Evolutionary conservation across 2,797 vertebrate species (phyloP), one percentile per base, ranked within the genome.

Genomic region (Gambusia yucatana): DNA sequence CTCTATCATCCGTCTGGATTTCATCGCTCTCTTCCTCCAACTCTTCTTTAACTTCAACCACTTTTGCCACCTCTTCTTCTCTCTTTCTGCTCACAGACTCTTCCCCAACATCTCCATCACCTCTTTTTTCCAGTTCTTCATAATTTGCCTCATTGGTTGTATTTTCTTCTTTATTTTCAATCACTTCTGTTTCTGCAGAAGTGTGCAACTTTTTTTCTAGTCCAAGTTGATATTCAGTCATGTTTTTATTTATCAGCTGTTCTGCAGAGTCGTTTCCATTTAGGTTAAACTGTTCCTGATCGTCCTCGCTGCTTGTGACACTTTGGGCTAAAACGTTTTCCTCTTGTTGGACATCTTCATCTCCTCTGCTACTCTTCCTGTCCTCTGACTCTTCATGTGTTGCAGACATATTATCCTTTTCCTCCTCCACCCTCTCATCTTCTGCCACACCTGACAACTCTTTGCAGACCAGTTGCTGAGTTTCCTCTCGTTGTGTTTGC

Each of bases 341-440:
- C 63, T 39, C 17, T 65, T 65, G 33, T 22, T 3, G 36, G 36
- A 22, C 65, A 69, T 69, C 39, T 43, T 43, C 20, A 2, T 13
- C 65, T 69, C 11, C 39, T 43, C 10, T n/a, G 39, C 39, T 69
- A 3, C 39, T 43, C 65, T 69, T n/a, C 11, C 6, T n/a, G 7
- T 65, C 30, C 22, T 43, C 22, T 43, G 65, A 6, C 65, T 69
- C 39, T 43, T 69, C 5, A n/a, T 43, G 4, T n/a, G 39, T n/a
- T 14, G 39, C 4, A 69, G 39, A n/a, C 28, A 81, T 73, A 14
- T 1, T 43, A 0, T 0, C n/a, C 16, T 39, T 11, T 55, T 81
- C 82, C 30, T 76, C 72, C 47, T 61, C 41, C 16, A 82, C 61
- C 6, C 4, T 81, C 16, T 79, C 77, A 25, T 57, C 70, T 6